These are phyloP conservation scores for Romanogobio albipinnatus DNA, from an alignment of 2,113 vertebrate genomes.

Conservation along the genomic window DNA sequence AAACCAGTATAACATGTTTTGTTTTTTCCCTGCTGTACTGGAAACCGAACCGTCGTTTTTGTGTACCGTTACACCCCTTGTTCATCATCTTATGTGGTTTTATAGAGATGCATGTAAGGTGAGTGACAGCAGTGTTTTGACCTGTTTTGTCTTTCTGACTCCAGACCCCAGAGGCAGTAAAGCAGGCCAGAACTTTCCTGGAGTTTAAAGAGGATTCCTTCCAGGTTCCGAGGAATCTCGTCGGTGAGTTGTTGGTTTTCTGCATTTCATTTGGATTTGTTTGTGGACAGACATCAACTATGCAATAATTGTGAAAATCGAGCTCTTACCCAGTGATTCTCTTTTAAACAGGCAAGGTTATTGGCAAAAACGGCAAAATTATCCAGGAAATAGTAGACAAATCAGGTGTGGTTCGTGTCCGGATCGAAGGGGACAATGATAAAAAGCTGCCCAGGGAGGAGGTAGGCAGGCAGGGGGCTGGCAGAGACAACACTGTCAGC, in stretches of 20 bases:
- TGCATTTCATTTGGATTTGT: neutral
- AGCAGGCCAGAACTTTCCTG: constrained; percentile 85
- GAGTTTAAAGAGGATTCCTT: constrained; percentile 92
- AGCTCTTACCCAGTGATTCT: neutral
- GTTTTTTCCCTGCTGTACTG: too few species aligned
- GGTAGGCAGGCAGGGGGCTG: constrained; percentile 76
- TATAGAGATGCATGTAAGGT: neutral
- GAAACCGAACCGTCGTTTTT: too few species aligned
- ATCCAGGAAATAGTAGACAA: constrained; percentile 96
- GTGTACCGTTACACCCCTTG: neutral
- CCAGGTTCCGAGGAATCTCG: constrained; percentile 87
- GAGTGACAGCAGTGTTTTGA: constrained; percentile 2
- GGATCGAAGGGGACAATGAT: constrained; percentile 91
- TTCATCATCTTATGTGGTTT: neutral
- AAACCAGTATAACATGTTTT: too few species aligned
- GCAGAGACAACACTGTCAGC: constrained; percentile 72
- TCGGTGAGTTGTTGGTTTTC: constrained; percentile 80
- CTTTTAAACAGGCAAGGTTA: constrained; percentile 85
- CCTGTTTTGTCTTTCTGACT: neutral
- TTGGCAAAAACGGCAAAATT: constrained; percentile 92
- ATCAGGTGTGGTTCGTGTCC: constrained; percentile 89
- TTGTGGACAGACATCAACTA: neutral
- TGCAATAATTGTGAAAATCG: neutral
- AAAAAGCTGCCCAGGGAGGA: constrained; percentile 89
- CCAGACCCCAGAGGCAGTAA: constrained; percentile 88